Conservation (phyloP, 37 sponge, comb jelly and placozoan species). For the Chondrosia reniformis region DNA sequence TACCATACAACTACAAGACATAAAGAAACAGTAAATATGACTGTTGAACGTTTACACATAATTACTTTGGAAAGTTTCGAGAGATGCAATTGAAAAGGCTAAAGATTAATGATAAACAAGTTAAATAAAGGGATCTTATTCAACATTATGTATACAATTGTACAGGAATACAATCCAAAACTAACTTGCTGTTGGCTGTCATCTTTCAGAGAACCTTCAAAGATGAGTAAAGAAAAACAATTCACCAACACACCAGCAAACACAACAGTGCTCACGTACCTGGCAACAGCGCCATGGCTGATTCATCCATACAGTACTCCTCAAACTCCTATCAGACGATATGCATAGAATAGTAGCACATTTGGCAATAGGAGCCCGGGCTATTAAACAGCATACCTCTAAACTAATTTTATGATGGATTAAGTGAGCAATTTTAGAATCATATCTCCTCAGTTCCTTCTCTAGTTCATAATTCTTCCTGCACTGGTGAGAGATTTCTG, state of each 20-base stretch:
- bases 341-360: background rate
- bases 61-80: too few species aligned
- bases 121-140: background rate
- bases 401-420: conserved; percentile 83
- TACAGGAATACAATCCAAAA: background rate
- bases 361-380: background rate
- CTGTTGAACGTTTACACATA: too few species aligned
- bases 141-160: background rate
- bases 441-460: conserved; percentile 69
- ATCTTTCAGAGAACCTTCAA: too few species aligned
- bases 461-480: conserved; percentile 73
- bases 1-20: conserved; percentile 63
- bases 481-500: conserved; percentile 67
- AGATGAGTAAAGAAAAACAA: too few species aligned
- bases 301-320: conserved; percentile 34
- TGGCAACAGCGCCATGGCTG: conserved; percentile 8
- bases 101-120: background rate
- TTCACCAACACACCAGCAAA: too few species aligned
- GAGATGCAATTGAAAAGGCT: too few species aligned
- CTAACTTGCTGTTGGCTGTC: too few species aligned
- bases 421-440: conserved; percentile 84
- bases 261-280: conserved; percentile 6
- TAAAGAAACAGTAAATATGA: too few species aligned
- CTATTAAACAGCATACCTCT: conserved; percentile 61
- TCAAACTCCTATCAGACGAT: conserved; percentile 23